Evolutionary conservation across 2,113 vertebrate genomes (phyloP).

Genomic region (Epinephelus fuscoguttatus): DNA sequence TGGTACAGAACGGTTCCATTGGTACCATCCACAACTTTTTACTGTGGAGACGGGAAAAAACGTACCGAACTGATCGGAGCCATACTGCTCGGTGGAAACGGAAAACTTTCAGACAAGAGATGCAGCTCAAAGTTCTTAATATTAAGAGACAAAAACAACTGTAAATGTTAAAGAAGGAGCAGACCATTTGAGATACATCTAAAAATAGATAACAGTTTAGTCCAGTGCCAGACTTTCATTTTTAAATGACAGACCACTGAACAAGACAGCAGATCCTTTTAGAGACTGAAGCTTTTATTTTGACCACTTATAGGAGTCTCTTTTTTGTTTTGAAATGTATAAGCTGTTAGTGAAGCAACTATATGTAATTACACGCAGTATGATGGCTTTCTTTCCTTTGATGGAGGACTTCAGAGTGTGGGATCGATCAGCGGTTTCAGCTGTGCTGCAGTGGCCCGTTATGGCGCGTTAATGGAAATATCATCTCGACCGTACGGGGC

Average conservation of each 20-base stretch:
- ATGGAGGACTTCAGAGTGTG: conserved; percentile 27
- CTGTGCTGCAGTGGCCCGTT: conserved; percentile 19
- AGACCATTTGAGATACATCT: background rate
- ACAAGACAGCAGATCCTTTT: background rate
- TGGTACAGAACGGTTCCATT: too few species aligned
- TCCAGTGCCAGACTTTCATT: background rate
- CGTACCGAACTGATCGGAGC: too few species aligned
- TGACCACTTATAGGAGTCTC: background rate
- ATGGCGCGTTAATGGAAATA: conserved; percentile 55
- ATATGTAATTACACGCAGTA: background rate
- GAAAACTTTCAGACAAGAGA: background rate
- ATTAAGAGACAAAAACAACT: background rate
- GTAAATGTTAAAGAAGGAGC: background rate
- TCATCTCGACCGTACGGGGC: background rate
- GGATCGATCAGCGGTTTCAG: conserved; percentile 9
- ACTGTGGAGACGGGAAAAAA: too few species aligned
- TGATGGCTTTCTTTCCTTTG: conserved; percentile 24
- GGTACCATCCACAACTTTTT: too few species aligned
- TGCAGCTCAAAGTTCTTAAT: background rate
- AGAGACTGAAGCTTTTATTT: conserved; percentile 10
- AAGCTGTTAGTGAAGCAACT: background rate
- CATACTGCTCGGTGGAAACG: too few species aligned
- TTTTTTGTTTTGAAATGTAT: conserved; percentile 29
- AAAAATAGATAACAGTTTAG: background rate
- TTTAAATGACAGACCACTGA: too few species aligned